Percentiles rank a stretch among this genome's conserved stretches.
These are phyloP conservation scores for Drosophila paulistorum DNA, from an alignment of 1,140 invertebrate genomes.

Conservation along the genomic window DNA sequence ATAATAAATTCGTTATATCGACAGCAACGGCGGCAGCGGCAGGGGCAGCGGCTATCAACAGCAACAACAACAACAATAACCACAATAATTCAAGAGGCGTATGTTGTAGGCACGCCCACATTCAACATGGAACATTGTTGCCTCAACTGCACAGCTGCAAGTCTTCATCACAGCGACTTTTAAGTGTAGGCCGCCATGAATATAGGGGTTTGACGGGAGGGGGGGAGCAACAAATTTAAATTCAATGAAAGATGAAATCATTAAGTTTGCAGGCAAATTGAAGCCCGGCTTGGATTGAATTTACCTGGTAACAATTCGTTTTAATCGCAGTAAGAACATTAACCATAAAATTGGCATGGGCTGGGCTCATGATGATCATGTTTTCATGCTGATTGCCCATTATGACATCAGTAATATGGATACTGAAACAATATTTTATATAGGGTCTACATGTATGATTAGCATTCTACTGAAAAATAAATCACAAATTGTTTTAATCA, in stretches of 20 bases:
- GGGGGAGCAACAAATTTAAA: constrained; percentile 69
- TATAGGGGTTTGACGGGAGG: constrained; percentile 1
- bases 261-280: constrained; percentile 72
- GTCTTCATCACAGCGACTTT: constrained; percentile 21
- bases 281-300: constrained; percentile 11
- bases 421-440: constrained; percentile 5
- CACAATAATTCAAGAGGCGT: constrained; percentile 69
- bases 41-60: constrained; percentile 57
- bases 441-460: not conserved
- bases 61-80: constrained; percentile 22
- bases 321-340: constrained; percentile 46
- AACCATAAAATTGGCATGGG: constrained; percentile 21
- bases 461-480: not conserved
- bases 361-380: constrained; percentile 19
- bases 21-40: constrained; percentile 37
- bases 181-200: not conserved
- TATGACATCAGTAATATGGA: constrained; percentile 38
- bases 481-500: no score
- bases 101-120: constrained; percentile 71
- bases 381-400: constrained; percentile 18
- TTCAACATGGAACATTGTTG: constrained; percentile 45
- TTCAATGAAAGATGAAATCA: constrained; percentile 81
- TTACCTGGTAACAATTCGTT: constrained; percentile 28
- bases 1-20: constrained; percentile 83
- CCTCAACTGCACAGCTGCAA: constrained; percentile 53